Conservation (phyloP, 2,888 invertebrate genomes). For the Stegophylla sp. region DNA sequence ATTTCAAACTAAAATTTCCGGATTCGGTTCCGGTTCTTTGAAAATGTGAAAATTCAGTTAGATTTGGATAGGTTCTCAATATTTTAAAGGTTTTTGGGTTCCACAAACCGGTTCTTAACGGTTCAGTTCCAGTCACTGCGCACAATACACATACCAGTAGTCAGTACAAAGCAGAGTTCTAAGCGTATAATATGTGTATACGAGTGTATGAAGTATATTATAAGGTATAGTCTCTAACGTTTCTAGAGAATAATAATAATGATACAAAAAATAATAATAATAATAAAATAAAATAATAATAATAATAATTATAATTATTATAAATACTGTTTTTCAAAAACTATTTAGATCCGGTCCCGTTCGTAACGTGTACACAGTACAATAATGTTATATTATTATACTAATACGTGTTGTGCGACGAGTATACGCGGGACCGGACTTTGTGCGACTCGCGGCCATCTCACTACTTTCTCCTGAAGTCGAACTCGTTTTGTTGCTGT, state of each 20-base stretch:
- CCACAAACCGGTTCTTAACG: no score
- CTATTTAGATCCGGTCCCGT: not conserved
- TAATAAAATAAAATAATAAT: not conserved
- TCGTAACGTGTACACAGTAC: not conserved
- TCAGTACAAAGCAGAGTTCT: no score
- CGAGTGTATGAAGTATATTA: no score
- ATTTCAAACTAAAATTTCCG: no score
- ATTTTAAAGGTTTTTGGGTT: no score
- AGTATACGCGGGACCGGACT: not conserved
- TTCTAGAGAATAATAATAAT: not conserved
- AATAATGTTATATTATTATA: no score
- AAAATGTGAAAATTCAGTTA: no score
- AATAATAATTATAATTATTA: not conserved
- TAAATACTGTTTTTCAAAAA: constrained; percentile 27
- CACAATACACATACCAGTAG: no score
- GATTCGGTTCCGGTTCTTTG: no score
- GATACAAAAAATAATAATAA: not conserved
- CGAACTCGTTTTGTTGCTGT: constrained; percentile 48
- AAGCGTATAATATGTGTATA: no score
- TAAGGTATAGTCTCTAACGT: not conserved
- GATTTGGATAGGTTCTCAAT: no score
- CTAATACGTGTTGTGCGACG: not conserved
- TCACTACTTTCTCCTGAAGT: constrained; percentile 37
- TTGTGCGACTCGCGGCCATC: not conserved
- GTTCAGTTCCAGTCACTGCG: no score